Percentiles rank a stretch among this genome's conserved stretches.
These are phyloP conservation scores for Dicerorhinus sumatrensis DNA, from an alignment of 2,113 vertebrate species.

Conservation along the genomic window DNA sequence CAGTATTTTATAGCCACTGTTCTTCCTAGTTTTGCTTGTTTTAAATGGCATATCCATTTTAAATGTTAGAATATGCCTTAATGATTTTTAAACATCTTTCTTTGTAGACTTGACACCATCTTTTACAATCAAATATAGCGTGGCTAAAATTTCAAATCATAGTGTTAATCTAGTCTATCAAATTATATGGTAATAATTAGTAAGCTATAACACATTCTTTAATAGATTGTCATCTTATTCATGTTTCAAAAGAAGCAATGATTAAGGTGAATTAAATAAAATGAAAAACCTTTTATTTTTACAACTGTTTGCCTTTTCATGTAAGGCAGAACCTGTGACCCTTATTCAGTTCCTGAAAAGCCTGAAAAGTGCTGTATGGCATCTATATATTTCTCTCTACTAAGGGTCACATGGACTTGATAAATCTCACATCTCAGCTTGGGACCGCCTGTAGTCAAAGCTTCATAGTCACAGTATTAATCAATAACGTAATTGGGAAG, in stretches of 20 bases:
- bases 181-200: background rate
- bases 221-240: background rate
- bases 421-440: background rate
- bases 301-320: background rate
- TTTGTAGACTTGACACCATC: background rate
- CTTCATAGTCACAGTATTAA: background rate
- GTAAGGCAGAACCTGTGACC: background rate
- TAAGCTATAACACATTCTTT: background rate
- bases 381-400: background rate
- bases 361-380: background rate
- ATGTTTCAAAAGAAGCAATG: background rate
- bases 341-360: background rate
- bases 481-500: background rate
- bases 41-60: background rate
- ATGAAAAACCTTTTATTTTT: background rate
- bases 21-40: background rate
- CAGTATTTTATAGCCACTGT: no score
- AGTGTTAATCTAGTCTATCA: background rate
- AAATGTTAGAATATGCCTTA: background rate
- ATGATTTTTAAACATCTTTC: background rate
- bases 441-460: fast-evolving
- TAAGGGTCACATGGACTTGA: background rate
- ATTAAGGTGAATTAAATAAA: background rate
- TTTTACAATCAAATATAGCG: background rate
- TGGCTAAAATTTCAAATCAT: background rate